Evolutionary conservation across 2,113 vertebrate genomes (phyloP), one percentile per base, ranked within the genome.

Genomic region (Aleadryas rufinucha): DNA sequence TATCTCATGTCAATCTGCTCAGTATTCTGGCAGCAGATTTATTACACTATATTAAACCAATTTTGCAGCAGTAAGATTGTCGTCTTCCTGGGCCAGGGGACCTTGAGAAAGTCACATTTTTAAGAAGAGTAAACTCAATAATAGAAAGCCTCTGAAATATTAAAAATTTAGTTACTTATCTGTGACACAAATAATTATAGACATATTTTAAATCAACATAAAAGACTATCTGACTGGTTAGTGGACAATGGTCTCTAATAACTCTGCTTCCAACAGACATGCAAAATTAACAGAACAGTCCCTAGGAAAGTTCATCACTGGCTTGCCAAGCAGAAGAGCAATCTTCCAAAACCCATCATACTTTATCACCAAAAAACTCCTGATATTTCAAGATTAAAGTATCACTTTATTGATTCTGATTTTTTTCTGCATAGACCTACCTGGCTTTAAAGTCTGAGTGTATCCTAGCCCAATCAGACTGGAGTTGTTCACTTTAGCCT

Each of bases 401-500:
- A 84, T 28, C 30, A 11, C 6, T 74, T 52, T 24, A 74, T 8
- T 76, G 45, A 74, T 35, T 63, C 35, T 47, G 49, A 71, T 26
- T 42, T 52, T 69, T 61, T 84, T 84, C 61, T 79, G 28, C 66
- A 30, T 7, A 27, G 39, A 92, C 98, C 96, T 96, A 99, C 99
- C 99, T 98, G 99, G 99, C 97, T 99, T 99, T 96, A 99, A 98
- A 86, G 98, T 99, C 97, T 99, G 99, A 97, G 99, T 99, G 90
- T 99, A 99, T 96, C 99, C 99, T 97, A 99, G 98, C 53, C 99
- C 99, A 21, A 99, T 98, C 26, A 99, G 98, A 93, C 99, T 99
- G 93, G 99, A 99, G 96, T 99, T 99, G 97, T 99, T 99, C 98
- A 99, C 99, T 98, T 99, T 99, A 96, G 99, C 99, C 99, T 99